Base-by-base conservation (phyloP, 2,113 vertebrate genomes). In the Campylomormyrus tamandua region DNA sequence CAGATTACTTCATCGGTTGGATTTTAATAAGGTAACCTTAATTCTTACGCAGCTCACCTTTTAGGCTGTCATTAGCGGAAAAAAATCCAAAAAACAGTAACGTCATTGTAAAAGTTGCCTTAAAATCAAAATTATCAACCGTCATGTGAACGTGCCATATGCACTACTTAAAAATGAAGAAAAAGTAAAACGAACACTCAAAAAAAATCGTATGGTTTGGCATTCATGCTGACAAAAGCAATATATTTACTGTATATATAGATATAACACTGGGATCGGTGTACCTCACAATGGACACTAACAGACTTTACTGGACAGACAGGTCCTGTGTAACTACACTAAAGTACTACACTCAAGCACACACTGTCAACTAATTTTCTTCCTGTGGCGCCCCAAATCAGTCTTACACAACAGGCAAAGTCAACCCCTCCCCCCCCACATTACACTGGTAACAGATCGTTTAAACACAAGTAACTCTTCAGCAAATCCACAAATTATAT, bases 401-500 rank as follows among this genome's bases (percentile, higher is more conserved):
- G 93, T 92, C 91, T 94, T 92, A 94, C 92, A 93, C 93, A 94
- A 94, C 92, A 93, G 85, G 89, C 92, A 93, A 92, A 91, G 91
- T 58, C 66, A 88, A 85, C 89, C 92, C 91, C 89, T 3, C 15
- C 13, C 70, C 74, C 74, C 92, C 92, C 39, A 90, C 92, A 92
- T 83, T 91, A 94, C 90, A 92, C 86, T 93, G 95, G 93, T 94
- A 94, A 95, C 91, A 93, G 93, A 89, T 93, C 94, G 90, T 89
- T 92, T 93, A 93, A 96, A 96, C 92, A 96, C 95, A 96, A 96
- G 92, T 90, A 91, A 94, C 92, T 92, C 94, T 92, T 94, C 94
- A 91, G 91, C 49, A 91, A 94, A 84, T 93, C 90, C 92, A 94
- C 93, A 95, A 95, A 89, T 91, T 88, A 94, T 95, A 93, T 95